Base-by-base conservation (phyloP, 1,140 invertebrate species). In the Anagrus nilaparvatae region DNA sequence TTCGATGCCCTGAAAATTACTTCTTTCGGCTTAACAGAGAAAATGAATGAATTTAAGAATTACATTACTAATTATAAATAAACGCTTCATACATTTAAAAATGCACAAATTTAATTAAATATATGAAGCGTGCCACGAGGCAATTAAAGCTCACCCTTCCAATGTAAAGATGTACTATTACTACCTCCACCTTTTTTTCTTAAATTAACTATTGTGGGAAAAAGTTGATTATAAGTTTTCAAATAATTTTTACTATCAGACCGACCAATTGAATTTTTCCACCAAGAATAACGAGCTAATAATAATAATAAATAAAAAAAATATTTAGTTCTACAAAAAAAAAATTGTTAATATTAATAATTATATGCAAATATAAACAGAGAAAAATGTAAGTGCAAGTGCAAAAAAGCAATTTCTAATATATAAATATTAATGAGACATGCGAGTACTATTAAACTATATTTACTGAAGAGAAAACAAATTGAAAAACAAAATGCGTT, bases 1-100 rank as follows among this genome's bases (percentile, higher is more conserved):
- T 75, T 17, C 79, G 73, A 58, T 88, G 83, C 44, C 82, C 84
- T 68, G n/a, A 21, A 52, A 48, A 42, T 43, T 13, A 43, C 8
- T 39, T 30, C 31, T 32, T 24, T 32, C 29, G 31, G 23, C 35
- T 48, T 38, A 32, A 45, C 18, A 14, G 20, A 34, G 28, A 33
- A 35, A 38, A 13, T 8, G 31, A n/a, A n/a, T n/a, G n/a, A n/a
- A n/a, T n/a, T n/a, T n/a, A n/a, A n/a, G n/a, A n/a, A n/a, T n/a
- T n/a, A n/a, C n/a, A n/a, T n/a, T n/a, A n/a, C n/a, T n/a, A n/a
- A n/a, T n/a, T n/a, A n/a, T n/a, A n/a, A n/a, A 40, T 27, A 19
- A 16, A 30, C 38, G 44, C 44, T 45, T 40, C 44, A 27, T 38
- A 40, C 12, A 33, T 36, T 45, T 38, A 17, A 32, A 12, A 20